Evolutionary conservation across 2,888 invertebrate species (phyloP).

Genomic region (Temnothorax unifasciatus): DNA sequence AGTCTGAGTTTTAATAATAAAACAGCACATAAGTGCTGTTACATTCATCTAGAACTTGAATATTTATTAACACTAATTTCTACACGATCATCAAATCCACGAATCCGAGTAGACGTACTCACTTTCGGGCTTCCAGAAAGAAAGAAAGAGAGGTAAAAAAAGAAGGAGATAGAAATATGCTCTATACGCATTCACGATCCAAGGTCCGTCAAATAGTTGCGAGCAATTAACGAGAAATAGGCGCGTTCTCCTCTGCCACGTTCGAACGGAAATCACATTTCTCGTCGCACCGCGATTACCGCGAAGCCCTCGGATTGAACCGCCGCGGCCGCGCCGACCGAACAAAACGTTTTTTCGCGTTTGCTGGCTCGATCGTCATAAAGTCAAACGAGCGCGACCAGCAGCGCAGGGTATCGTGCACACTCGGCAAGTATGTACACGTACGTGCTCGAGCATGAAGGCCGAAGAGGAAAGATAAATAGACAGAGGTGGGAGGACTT

Average conservation of each 20-base stretch:
- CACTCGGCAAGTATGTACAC: conserved; percentile 12
- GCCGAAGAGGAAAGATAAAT: conserved; percentile 62
- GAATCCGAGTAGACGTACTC: conserved; percentile 15
- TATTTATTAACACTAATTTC: conserved; percentile 51
- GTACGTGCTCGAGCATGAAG: conserved; percentile 32
- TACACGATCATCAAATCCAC: conserved; percentile 32
- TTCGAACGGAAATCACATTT: conserved; percentile 4
- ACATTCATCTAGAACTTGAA: conserved; percentile 30
- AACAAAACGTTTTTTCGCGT: conserved; percentile 15
- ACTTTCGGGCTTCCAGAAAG: not conserved
- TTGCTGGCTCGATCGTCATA: conserved; percentile 38
- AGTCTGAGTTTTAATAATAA: not conserved
- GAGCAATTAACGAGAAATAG: conserved; percentile 17
- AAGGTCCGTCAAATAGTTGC: not conserved
- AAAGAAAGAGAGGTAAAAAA: not conserved
- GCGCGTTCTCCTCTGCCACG: not conserved
- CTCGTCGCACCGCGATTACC: not conserved
- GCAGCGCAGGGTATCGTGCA: conserved; percentile 31
- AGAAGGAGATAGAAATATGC: not conserved
- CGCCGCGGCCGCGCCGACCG: not conserved
- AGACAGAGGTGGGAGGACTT: conserved; percentile 58
- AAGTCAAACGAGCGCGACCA: not conserved
- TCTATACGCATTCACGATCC: conserved; percentile 5
- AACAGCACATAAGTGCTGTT: too few species aligned
- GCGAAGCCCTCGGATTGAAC: not conserved